Percentiles rank a stretch among this genome's conserved stretches.
Evolutionary conservation across 2,797 vertebrate genomes (phyloP).

Genomic region (Bufotes viridis): DNA sequence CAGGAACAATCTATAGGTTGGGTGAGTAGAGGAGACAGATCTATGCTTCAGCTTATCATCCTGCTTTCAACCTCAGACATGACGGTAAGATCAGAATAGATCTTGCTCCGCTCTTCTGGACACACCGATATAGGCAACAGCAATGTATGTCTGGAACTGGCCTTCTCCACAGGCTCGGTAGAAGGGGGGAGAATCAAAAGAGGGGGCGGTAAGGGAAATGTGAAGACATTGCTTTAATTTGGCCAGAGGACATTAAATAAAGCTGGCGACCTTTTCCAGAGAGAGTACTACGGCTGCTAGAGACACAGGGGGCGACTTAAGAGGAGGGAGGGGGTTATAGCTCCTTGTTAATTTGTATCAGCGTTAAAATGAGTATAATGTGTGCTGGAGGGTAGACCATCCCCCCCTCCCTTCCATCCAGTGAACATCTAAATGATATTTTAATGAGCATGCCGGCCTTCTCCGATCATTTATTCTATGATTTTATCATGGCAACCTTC

Average conservation of each 20-base stretch:
- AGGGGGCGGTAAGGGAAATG: neutral
- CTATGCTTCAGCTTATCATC: neutral
- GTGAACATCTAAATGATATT: conserved; percentile 53
- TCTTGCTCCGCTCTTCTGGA: conserved; percentile 1
- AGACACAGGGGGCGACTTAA: conserved; percentile 5
- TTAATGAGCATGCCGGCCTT: conserved; percentile 39
- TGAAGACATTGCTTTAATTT: conserved; percentile 37
- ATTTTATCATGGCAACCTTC: conserved; percentile 54
- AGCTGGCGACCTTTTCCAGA: conserved; percentile 48
- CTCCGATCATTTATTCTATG: conserved; percentile 48
- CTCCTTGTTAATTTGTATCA: conserved; percentile 58
- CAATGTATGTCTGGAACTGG: neutral
- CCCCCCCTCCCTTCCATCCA: conserved; percentile 25
- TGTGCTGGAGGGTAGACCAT: conserved; percentile 42
- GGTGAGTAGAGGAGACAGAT: neutral
- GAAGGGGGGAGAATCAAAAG: neutral
- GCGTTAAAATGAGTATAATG: conserved; percentile 43
- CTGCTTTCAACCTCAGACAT: neutral
- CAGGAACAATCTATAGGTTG: neutral
- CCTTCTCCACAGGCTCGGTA: conserved; percentile 7
- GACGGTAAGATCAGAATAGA: neutral
- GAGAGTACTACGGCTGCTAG: conserved; percentile 48
- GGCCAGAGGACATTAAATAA: conserved; percentile 59
- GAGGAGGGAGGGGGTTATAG: neutral
- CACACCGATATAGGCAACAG: neutral